Conservation (phyloP, 1,140 invertebrate genomes). For the Brevipalpus yothersi region DNA sequence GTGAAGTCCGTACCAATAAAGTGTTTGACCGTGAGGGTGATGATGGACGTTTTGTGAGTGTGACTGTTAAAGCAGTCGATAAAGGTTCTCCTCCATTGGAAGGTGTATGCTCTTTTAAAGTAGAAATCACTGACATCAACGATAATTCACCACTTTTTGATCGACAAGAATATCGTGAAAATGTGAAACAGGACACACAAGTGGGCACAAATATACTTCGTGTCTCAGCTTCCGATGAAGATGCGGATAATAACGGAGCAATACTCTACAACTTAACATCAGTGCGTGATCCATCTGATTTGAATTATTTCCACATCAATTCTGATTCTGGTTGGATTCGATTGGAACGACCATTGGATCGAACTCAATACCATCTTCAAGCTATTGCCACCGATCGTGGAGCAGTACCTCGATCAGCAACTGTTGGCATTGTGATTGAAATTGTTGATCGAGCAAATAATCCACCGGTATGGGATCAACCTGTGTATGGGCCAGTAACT, state of each 20-base stretch:
- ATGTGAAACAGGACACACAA: slow-evolving; percentile 85
- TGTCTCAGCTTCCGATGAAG: slow-evolving; percentile 79
- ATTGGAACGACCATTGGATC: slow-evolving; percentile 71
- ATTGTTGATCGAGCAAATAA: slow-evolving; percentile 90
- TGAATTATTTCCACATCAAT: slow-evolving; percentile 84
- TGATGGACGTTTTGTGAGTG: slow-evolving; percentile 81
- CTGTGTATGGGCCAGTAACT: slow-evolving; percentile 77
- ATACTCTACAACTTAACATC: slow-evolving; percentile 42
- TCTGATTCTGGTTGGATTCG: slow-evolving; percentile 88
- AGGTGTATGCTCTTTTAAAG: slow-evolving; percentile 82
- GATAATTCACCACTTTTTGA: slow-evolving; percentile 77
- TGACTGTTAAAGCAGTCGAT: slow-evolving; percentile 84
- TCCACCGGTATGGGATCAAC: slow-evolving; percentile 77
- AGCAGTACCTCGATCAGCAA: slow-evolving; percentile 55
- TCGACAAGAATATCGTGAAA: slow-evolving; percentile 85
- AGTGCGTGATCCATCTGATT: slow-evolving; percentile 51
- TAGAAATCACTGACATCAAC: slow-evolving; percentile 71
- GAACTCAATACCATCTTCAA: slow-evolving; percentile 75
- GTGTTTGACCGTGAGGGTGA: slow-evolving; percentile 85
- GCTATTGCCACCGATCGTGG: slow-evolving; percentile 78
- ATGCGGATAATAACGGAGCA: slow-evolving; percentile 76
- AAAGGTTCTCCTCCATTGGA: slow-evolving; percentile 81
- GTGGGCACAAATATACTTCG: slow-evolving; percentile 77
- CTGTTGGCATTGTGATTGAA: slow-evolving; percentile 86
- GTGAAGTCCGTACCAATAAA: slow-evolving; percentile 78